Base-by-base conservation (phyloP, 1,140 invertebrate species). In the Ceratitis capitata region DNA sequence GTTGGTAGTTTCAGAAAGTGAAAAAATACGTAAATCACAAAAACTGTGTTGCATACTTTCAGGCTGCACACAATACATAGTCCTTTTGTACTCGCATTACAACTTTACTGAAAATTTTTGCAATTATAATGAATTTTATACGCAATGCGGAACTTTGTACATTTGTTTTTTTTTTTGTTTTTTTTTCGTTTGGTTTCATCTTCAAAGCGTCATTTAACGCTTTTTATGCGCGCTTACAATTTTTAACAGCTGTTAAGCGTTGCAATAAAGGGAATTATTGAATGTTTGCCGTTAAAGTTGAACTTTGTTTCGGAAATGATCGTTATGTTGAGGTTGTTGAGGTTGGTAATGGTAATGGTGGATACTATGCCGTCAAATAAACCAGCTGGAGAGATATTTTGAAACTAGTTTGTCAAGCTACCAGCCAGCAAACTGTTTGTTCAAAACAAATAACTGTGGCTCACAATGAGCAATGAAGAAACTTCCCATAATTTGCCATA, bases 51-150 rank as follows among this genome's bases (percentile, higher is more conserved):
- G 58, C 58, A 69, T 35, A 69, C 61, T 35, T n/a, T 16, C 61
- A 35, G 61, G 32, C 29, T 56, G 12, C 35, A 4, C 9, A 35
- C 51, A 69, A 19, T 29, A 14, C n/a, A 26, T 58, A n/a, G n/a
- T n/a, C n/a, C n/a, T n/a, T n/a, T n/a, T n/a, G n/a, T n/a, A n/a
- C n/a, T n/a, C 16, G 12, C 29, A 69, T 69, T 69, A n/a, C 61
- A 69, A 19, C 61, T 69, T 39, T 69, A 32, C 61, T n/a, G 29
- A 29, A 69, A 56, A 39, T 69, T 35, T 69, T 35, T 7, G 32
- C 61, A 69, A 69, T 69, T 69, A 69, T 69, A 69, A 69, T 69
- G 61, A 69, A 69, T 69, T 69, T 69, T 69, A 69, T 35, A 19
- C 61, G 61, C 61, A 69, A 69, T 69, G 61, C 61, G 61, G 32